Base-by-base conservation (phyloP, 1,140 invertebrate species). In the Magallana ariakensis region DNA sequence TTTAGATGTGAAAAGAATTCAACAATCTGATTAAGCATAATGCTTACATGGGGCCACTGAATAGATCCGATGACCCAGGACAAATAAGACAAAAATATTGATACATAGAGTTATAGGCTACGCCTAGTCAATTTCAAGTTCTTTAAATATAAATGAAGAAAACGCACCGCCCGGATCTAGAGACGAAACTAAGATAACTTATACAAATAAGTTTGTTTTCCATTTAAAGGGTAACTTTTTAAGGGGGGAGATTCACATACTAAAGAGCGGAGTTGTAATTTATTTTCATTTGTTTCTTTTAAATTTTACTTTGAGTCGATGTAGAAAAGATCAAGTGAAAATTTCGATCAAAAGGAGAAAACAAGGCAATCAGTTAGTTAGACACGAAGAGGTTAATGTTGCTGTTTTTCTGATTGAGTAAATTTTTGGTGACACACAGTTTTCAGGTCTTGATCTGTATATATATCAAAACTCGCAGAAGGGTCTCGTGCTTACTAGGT, bases 1-100 rank as follows among this genome's bases (percentile, higher is more conserved):
- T 75, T 75, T 75, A 46, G 66, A 75, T 75, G 66, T 75, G 66
- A 75, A 75, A 75, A 75, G 66, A 75, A 75, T 75, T 75, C 26
- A 62, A 75, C 66, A 75, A 75, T 75, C 66, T 75, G 66, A 75
- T 75, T 75, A 75, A 75, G 33, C 66, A 26, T 75, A 75, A 33
- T 75, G 66, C 66, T 75, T 22, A 75, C 15, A 75, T 22, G 66
- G 15, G 33, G 33, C 66, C 3, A 26, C 66, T 26, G 66, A 75
- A 75, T 75, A 75, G 66, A 75, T 13, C 66, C 22, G 66, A 75
- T 75, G 66, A 75, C 66, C 66, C 66, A 22, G 22, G 66, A 75
- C 66, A 33, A 75, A 75, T 75, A 75, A 75, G 66, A 75, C 66
- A 75, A 22, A 75, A 75, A 75, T 75, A 26, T 75, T 75, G 66